phyloP scores from a whole-genome alignment of 2,797 vertebrate species.

The Rhinatrema bivittatum region DNA sequence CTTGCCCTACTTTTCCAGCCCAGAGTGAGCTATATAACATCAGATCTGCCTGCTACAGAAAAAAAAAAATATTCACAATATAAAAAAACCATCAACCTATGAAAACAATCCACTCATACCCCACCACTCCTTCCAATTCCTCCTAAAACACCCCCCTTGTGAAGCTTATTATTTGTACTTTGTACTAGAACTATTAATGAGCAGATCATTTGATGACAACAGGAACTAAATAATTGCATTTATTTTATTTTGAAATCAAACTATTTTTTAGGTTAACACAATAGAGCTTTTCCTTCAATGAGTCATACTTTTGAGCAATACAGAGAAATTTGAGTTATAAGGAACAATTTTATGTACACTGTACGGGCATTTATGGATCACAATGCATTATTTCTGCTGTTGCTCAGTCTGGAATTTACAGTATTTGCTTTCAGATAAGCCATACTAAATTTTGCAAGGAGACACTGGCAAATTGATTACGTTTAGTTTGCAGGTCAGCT shows the following conservation, averaged over 20 bases:
- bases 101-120: too few relatives aligned
- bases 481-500: slow-evolving; percentile 26
- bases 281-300: neutral
- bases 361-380: slow-evolving; percentile 16
- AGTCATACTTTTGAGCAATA: slow-evolving; percentile 3
- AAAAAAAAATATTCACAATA: too few relatives aligned
- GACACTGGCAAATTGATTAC: slow-evolving; percentile 31
- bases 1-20: too few relatives aligned
- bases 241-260: too few relatives aligned
- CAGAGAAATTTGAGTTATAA: neutral
- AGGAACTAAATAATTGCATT: slow-evolving; percentile 1
- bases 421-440: slow-evolving; percentile 28
- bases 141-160: too few relatives aligned
- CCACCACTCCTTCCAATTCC: too few relatives aligned
- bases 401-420: slow-evolving; percentile 31
- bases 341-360: slow-evolving; percentile 14
- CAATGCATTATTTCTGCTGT: slow-evolving; percentile 22
- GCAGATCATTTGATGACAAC: too few relatives aligned
- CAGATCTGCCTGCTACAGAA: too few relatives aligned
- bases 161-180: too few relatives aligned
- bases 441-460: slow-evolving; percentile 28
- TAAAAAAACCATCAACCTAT: too few relatives aligned
- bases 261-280: neutral
- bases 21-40: too few relatives aligned
- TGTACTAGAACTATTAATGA: too few relatives aligned